phyloP scores from a whole-genome alignment of 2,888 invertebrate species.

The Allophyes oxyacanthae region DNA sequence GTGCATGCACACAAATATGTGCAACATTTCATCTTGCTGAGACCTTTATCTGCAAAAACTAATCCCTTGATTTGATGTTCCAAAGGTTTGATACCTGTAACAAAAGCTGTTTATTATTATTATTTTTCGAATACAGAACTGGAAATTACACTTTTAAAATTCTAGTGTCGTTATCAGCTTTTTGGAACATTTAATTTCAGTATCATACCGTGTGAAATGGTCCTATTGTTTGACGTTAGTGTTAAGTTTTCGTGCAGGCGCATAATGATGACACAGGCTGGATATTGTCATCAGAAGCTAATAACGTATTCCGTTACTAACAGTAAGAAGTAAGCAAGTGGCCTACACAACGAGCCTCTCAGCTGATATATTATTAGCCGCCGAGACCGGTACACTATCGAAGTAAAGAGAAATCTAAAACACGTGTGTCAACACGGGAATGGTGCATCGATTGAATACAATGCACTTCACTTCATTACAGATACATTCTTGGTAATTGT shows the following conservation, averaged over 20 bases:
- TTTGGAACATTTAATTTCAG: conserved; percentile 29
- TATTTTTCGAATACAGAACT: too few relatives aligned
- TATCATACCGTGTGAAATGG: conserved; percentile 39
- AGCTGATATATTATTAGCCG: conserved; percentile 72
- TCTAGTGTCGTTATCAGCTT: conserved; percentile 44
- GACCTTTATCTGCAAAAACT: too few relatives aligned
- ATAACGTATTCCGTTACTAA: conserved; percentile 81
- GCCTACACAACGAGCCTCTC: conserved; percentile 69
- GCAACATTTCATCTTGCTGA: too few relatives aligned
- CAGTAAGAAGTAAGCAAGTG: conserved; percentile 71
- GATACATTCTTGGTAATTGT: conserved; percentile 41
- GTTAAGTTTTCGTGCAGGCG: conserved; percentile 35
- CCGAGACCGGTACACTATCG: conserved; percentile 72
- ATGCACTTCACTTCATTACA: conserved; percentile 52
- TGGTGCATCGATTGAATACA: conserved; percentile 61
- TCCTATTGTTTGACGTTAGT: conserved; percentile 45
- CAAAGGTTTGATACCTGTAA: too few relatives aligned
- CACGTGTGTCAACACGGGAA: conserved; percentile 60
- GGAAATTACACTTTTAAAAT: conserved; percentile 3
- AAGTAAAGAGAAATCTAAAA: conserved; percentile 74
- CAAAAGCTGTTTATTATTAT: too few relatives aligned
- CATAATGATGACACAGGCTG: conserved; percentile 36
- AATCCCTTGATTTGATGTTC: too few relatives aligned
- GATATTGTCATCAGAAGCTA: conserved; percentile 72
- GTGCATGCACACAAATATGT: too few relatives aligned